These are phyloP conservation scores for Heliconius nattereri DNA, from an alignment of 1,140 invertebrate species.

Conservation along the genomic window DNA sequence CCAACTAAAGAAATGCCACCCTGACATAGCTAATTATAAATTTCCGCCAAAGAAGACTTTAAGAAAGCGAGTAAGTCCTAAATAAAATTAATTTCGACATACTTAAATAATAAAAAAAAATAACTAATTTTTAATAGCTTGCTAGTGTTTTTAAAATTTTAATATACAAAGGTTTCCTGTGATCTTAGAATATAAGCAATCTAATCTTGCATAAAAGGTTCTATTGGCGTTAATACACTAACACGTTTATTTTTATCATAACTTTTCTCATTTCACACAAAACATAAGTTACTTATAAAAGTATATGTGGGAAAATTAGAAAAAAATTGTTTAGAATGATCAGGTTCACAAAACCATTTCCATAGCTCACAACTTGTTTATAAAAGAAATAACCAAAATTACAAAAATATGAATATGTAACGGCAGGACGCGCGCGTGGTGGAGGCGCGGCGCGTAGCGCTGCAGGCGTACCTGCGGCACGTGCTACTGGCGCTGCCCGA, in stretches of 20 bases:
- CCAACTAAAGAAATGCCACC: constrained; percentile 91
- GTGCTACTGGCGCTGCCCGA: constrained; percentile 88
- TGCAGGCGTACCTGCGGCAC: constrained; percentile 90
- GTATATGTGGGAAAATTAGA: no score
- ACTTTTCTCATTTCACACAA: no score
- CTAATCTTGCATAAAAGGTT: no score
- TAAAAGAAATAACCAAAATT: not conserved
- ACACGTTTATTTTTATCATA: no score
- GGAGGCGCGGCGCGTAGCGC: constrained; percentile 87
- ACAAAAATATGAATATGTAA: not conserved
- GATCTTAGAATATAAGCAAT: no score
- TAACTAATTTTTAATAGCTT: not conserved
- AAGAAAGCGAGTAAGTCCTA: constrained; percentile 89
- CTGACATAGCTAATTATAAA: constrained; percentile 89
- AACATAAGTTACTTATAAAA: no score
- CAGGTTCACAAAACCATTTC: no score
- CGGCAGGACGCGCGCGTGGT: constrained; percentile 89
- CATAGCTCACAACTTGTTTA: not conserved
- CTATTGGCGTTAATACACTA: no score
- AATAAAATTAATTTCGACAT: constrained; percentile 5
- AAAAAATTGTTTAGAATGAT: no score
- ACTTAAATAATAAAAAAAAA: not conserved
- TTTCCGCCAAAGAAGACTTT: constrained; percentile 97
- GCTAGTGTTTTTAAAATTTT: no score
- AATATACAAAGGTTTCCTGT: no score